A percentile compares a stretch with the other conserved stretches of the same genome.
Conservation (phyloP, 2,113 vertebrate genomes). For the Picathartes gymnocephalus region DNA sequence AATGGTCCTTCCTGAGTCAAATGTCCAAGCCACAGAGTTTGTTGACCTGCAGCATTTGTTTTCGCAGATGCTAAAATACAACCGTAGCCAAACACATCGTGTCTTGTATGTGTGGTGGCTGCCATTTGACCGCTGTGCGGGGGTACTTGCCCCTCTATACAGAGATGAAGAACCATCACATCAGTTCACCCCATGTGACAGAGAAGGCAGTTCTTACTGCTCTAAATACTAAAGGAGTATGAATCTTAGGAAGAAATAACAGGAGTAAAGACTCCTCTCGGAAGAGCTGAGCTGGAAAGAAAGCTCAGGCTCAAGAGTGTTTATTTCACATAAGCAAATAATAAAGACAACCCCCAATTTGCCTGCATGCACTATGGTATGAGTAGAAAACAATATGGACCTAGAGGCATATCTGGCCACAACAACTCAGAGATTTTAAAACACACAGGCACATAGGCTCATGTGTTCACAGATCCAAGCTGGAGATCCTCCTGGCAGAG, state of each 20-base stretch:
- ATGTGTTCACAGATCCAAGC: neutral
- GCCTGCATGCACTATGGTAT: fast-evolving
- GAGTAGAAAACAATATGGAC: neutral
- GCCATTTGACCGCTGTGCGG: neutral
- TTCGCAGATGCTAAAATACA: neutral
- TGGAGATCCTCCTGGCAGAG: neutral
- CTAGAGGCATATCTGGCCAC: neutral
- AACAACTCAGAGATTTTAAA: neutral
- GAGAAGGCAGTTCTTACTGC: neutral
- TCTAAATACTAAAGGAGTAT: neutral
- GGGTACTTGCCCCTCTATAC: neutral
- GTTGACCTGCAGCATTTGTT: neutral
- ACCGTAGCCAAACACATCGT: neutral
- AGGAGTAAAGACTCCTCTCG: neutral
- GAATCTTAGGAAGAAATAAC: neutral
- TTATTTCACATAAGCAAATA: neutral
- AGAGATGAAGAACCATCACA: neutral
- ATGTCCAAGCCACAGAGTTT: neutral
- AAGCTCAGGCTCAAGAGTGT: neutral
- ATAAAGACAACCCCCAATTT: neutral
- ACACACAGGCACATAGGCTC: neutral
- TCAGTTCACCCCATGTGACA: neutral
- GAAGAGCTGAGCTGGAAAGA: neutral
- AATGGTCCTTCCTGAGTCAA: neutral
- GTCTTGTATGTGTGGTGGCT: neutral